These are phyloP conservation scores for Graptemys geographica DNA, from an alignment of 2,797 vertebrate genomes.

Conservation along the genomic window DNA sequence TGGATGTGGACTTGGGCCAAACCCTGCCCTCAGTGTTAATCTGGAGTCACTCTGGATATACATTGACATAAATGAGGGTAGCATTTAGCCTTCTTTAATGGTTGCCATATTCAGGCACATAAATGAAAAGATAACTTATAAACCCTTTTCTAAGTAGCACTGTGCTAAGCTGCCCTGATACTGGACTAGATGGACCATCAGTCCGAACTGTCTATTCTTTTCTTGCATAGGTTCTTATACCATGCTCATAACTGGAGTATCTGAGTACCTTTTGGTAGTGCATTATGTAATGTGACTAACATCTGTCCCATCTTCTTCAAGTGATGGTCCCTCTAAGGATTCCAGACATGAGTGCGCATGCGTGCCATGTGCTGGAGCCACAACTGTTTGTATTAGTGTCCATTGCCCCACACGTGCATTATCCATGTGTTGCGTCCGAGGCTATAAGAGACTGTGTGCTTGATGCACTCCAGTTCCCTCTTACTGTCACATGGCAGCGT, in stretches of 20 bases:
- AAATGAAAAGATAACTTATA: not conserved
- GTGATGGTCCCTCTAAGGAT: too few species aligned
- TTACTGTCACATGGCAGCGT: too few species aligned
- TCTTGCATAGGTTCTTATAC: not conserved
- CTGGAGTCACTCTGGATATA: not conserved
- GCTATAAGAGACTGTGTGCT: too few species aligned
- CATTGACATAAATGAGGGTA: not conserved
- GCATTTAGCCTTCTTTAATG: not conserved
- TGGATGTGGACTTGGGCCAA: not conserved
- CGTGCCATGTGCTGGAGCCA: too few species aligned
- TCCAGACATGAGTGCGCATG: too few species aligned
- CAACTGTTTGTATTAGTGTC: too few species aligned
- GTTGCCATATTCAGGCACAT: not conserved
- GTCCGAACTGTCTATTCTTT: too few species aligned
- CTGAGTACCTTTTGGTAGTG: conserved; percentile 25
- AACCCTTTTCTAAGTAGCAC: not conserved
- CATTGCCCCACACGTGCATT: too few species aligned
- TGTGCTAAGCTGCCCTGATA: not conserved
- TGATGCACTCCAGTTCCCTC: too few species aligned
- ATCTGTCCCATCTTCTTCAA: not conserved
- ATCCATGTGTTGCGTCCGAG: too few species aligned
- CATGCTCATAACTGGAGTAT: not conserved
- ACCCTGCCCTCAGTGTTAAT: not conserved
- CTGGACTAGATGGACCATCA: too few species aligned
- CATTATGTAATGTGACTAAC: conserved; percentile 33